Base-by-base conservation (phyloP, 2,797 vertebrate genomes). In the Rhinatrema bivittatum region DNA sequence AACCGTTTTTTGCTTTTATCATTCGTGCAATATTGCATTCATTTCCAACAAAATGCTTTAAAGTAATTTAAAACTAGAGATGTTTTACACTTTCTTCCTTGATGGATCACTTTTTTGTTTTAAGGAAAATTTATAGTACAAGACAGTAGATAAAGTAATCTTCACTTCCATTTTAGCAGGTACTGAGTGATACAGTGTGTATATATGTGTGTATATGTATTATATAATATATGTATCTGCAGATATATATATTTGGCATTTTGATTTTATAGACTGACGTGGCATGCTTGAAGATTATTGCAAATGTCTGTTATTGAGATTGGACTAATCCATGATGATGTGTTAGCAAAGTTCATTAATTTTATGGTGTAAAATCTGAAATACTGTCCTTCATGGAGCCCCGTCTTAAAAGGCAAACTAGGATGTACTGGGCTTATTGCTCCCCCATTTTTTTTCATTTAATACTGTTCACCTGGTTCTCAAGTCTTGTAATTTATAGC, bases 141-240 rank as follows among this genome's bases (percentile, higher is more conserved):
- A 88, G 58, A 78, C 44, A 50, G 87, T 91, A 85, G 87, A 79
- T 78, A 84, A 82, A 87, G 72, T 91, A 87, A 81, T 78, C 72
- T 78, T 91, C 92, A 92, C 91, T 48, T 79, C 90, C 84, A 84
- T 95, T 94, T 94, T 93, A 95, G 89, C 92, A 93, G 94, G 94
- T 98, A 96, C 93, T 91, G 91, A 92, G 89, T 94, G 91, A 91
- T 74, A 84, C 85, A 95, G 92, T 94, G 89, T 89, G 91, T 94
- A 82, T 78, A 68, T 74, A 68, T 78, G 60, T 78, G 12, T 32
- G 18, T 37, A 32, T 50, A 43, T 32, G 85, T 75, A 75, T 37
- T 49, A 49, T 32, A 46, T 41, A 42, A 36, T 52, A 32, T 47
- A 10, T 22, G 28, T 18, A 27, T 16, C n/a, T 36, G 29, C 49